Evolutionary conservation across 1,140 invertebrate species (phyloP), one percentile per base, ranked within the genome.

Genomic region (Drosophila orena): DNA sequence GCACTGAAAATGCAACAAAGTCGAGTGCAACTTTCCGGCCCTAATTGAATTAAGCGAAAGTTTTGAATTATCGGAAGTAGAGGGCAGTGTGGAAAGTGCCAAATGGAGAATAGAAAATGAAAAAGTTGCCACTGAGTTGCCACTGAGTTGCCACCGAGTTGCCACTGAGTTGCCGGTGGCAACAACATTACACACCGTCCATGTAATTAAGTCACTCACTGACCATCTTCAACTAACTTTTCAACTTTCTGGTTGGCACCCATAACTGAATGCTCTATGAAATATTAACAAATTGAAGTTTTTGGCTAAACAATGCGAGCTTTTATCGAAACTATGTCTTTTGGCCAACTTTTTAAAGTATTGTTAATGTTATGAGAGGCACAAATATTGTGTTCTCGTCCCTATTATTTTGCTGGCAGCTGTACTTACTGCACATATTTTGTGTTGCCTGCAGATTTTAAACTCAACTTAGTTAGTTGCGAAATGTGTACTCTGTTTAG

Each of bases 1-100:
- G 47, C 17, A 17, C n/a, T 20, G 10, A 4, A 34, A 64, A 52
- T 64, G 77, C 75, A 79, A 50, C 57, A 59, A 59, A 46, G 20
- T 57, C 46, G 44, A 56, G 61, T 42, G 49, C 55, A 65, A 68
- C 65, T 66, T 85, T 69, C 35, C 38, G 30, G 47, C n/a, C 64
- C 60, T 79, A 88, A 86, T 83, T 88, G 83, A 86, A 86, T 81
- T 68, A 77, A 60, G 20, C 56, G 30, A 47, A 81, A 85, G 80
- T 77, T 78, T 77, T 43, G 59, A 65, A 88, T 75, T 75, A 86
- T 81, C 64, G 20, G 61, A 27, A 15, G 58, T 15, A 10, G 14
- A 8, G 11, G 37, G 2, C 10, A 6, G 37, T 38, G 14, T 47
- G 38, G 38, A 68, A 73, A 64, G 30, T 59, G 64, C 27, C 30